Conservation (phyloP, 2,113 vertebrate genomes). For the Lampris megalopsis region DNA sequence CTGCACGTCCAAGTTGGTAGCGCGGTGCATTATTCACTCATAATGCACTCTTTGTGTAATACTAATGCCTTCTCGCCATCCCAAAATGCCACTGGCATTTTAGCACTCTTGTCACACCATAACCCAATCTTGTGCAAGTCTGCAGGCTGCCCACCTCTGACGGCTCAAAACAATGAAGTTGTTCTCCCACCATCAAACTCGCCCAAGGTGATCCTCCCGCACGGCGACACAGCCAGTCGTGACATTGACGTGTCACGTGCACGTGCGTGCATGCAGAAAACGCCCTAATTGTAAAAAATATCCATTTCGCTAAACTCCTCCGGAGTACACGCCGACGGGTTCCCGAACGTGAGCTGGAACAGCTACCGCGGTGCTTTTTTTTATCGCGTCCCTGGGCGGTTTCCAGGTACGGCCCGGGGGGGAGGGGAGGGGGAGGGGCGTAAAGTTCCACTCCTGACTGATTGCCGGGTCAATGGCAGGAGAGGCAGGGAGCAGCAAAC, state of each 20-base stretch:
- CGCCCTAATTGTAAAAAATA: conserved; percentile 24
- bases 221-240: conserved; percentile 23
- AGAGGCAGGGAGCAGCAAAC: conserved; percentile 53
- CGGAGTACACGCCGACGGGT: neutral
- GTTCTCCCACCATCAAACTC: conserved; percentile 25
- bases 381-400: conserved; percentile 10
- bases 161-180: conserved; percentile 50
- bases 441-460: conserved; percentile 56
- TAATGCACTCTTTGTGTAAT: conserved; percentile 85
- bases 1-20: conserved; percentile 91
- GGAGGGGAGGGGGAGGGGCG: conserved; percentile 38
- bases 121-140: conserved; percentile 66
- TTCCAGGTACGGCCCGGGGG: conserved; percentile 26
- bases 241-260: conserved; percentile 7
- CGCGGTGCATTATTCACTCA: conserved; percentile 90
- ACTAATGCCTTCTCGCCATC: conserved; percentile 83
- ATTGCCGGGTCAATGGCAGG: conserved; percentile 52
- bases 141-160: conserved; percentile 20
- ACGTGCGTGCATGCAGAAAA: neutral
- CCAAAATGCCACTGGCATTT: conserved; percentile 71
- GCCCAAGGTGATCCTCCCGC: neutral
- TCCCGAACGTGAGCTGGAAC: neutral
- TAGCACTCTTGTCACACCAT: conserved; percentile 67
- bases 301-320: neutral
- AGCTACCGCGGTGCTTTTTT: conserved; percentile 7